Percentiles rank a stretch among this genome's conserved stretches.
phyloP scores from a whole-genome alignment of 2,797 vertebrate genomes.

The Melanotaenia parkinsoni region DNA sequence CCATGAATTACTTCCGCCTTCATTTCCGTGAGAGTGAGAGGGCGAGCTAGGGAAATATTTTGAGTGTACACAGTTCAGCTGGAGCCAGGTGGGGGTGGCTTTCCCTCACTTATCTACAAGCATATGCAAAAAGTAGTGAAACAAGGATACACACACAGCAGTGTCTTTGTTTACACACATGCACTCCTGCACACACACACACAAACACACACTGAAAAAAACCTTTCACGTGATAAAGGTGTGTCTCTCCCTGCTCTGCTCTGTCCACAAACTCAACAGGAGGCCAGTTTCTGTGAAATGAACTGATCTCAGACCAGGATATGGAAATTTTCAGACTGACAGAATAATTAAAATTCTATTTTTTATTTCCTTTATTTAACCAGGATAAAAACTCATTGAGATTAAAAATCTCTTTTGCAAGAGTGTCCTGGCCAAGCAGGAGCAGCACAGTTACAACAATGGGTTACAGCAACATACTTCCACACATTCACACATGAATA shows the following conservation, averaged over 20 bases:
- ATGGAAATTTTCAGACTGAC: conserved; percentile 14
- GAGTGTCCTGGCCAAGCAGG: too few relatives aligned
- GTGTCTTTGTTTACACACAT: conserved; percentile 73
- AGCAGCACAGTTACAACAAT: too few relatives aligned
- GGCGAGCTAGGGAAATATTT: conserved; percentile 83
- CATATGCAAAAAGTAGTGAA: conserved; percentile 83
- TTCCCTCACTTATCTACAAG: conserved; percentile 77
- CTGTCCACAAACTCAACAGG: conserved; percentile 42
- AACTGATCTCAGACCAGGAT: conserved; percentile 25
- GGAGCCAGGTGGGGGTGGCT: conserved; percentile 61
- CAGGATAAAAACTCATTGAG: too few relatives aligned
- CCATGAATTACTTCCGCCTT: conserved; percentile 72
- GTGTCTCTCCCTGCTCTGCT: conserved; percentile 60
- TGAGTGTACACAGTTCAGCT: conserved; percentile 80
- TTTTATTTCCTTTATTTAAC: too few relatives aligned
- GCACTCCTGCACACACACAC: neutral
- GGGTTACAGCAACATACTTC: too few relatives aligned
- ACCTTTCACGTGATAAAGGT: conserved; percentile 70
- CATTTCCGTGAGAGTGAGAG: conserved; percentile 72
- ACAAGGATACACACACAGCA: conserved; percentile 66
- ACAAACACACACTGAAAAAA: conserved; percentile 6
- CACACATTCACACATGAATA: too few relatives aligned
- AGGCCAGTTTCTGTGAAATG: conserved; percentile 54
- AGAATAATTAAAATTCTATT: neutral
- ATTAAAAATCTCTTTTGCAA: too few relatives aligned